These are phyloP conservation scores for Eubasilissa splendida DNA, from an alignment of 2,888 invertebrate genomes.

Conservation along the genomic window DNA sequence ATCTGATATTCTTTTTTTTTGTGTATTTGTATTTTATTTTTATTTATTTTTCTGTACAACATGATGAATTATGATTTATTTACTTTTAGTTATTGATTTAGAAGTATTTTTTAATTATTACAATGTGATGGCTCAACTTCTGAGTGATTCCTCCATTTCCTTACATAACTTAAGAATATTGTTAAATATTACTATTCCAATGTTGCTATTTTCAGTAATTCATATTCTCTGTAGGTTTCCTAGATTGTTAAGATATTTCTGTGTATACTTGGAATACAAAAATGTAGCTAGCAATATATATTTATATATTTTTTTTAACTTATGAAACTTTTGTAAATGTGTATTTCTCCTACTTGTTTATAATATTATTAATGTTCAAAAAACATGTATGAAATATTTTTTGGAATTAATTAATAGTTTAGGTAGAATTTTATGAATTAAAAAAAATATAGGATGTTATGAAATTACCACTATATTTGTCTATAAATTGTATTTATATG, in stretches of 20 bases:
- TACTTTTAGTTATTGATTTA: not conserved
- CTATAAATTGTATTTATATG: constrained; percentile 56
- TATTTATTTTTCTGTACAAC: constrained; percentile 4
- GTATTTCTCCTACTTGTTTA: constrained; percentile 10
- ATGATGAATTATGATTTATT: constrained; percentile 4
- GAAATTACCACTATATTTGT: constrained; percentile 53
- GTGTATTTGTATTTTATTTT: constrained; percentile 6
- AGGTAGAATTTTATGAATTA: constrained; percentile 53
- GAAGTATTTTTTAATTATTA: not conserved
- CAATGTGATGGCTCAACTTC: constrained; percentile 53
- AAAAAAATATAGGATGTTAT: constrained; percentile 51
- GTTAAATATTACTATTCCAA: constrained; percentile 15
- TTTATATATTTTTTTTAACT: constrained; percentile 22
- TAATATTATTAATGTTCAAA: constrained; percentile 40
- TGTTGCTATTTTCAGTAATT: constrained; percentile 45
- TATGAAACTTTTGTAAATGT: constrained; percentile 33
- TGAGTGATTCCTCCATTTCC: constrained; percentile 50
- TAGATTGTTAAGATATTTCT: not conserved
- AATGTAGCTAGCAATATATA: constrained; percentile 29
- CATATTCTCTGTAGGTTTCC: constrained; percentile 7
- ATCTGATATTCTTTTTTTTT: constrained; percentile 10
- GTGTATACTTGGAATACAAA: constrained; percentile 9
- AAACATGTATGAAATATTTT: constrained; percentile 7
- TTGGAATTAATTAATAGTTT: constrained; percentile 39
- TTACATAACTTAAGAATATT: constrained; percentile 28